A percentile compares a stretch with the other conserved stretches of the same genome.
Evolutionary conservation across 2,113 vertebrate species (phyloP).

Genomic region (Dinomys branickii): DNA sequence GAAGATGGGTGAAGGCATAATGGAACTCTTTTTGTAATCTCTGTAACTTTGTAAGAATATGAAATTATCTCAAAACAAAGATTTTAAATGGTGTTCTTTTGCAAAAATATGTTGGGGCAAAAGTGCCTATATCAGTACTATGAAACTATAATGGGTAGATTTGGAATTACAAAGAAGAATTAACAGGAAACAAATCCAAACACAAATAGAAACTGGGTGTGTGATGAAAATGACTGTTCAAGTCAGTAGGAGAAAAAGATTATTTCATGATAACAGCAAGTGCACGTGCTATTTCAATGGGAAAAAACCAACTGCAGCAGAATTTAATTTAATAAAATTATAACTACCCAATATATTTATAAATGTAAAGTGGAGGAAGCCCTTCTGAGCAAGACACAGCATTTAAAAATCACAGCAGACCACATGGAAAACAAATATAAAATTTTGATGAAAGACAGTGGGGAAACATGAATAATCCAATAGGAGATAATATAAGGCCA

Average conservation of each 20-base stretch:
- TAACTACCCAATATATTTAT: background rate
- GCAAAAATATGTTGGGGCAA: background rate
- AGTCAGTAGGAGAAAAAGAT: background rate
- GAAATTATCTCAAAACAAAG: background rate
- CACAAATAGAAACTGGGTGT: background rate
- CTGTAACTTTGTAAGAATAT: background rate
- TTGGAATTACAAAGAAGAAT: background rate
- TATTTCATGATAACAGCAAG: background rate
- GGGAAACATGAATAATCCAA: background rate
- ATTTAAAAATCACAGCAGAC: background rate
- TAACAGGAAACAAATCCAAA: background rate
- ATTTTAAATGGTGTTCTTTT: background rate
- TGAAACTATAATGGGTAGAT: background rate
- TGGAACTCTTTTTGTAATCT: background rate
- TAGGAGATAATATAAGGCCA: background rate
- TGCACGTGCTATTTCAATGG: background rate
- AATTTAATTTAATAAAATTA: background rate
- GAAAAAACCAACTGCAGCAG: background rate
- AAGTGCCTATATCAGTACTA: background rate
- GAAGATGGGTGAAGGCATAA: background rate
- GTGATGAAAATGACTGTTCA: background rate
- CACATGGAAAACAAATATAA: background rate
- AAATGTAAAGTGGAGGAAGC: background rate
- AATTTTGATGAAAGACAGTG: background rate
- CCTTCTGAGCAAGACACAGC: background rate